Evolutionary conservation across 1,140 invertebrate species (phyloP), one percentile per base, ranked within the genome.

Genomic region (Physella acuta): DNA sequence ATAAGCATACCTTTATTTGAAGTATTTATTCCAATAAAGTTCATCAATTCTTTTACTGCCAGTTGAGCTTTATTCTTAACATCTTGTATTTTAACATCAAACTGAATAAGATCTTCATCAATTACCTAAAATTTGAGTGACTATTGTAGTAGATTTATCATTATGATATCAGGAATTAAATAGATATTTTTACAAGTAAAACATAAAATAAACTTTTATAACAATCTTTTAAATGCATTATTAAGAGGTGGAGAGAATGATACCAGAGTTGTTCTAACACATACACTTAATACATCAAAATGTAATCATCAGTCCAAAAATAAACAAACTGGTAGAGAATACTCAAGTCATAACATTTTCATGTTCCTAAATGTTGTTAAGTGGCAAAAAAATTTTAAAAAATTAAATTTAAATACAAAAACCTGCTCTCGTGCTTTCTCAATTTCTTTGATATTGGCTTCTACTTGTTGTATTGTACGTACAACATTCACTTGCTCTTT

Each of bases 381-480:
- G n/a, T n/a, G n/a, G n/a, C n/a, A n/a, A n/a, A n/a, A n/a, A n/a
- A n/a, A n/a, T n/a, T n/a, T n/a, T n/a, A n/a, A n/a, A n/a, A n/a
- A n/a, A n/a, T n/a, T n/a, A n/a, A n/a, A n/a, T n/a, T n/a, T n/a
- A n/a, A n/a, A n/a, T n/a, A n/a, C n/a, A n/a, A n/a, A 30, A 3
- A 67, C 64, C 62, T 79, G 76, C 28, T 71, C 60, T 37, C 79
- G 52, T 0, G 75, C 73, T 59, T 78, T 81, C 66, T 82, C 80
- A 20, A 82, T 77, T 51, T 82, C 81, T 14, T 72, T 69, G 0
- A 82, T 70, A 55, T 80, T 82, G 8, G 79, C 77, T 34, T 78
- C 77, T 5, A 82, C 78, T 70, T 82, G 81, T 68, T 82, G 81
- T 5, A 82, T 74, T 8, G 81, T 82, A 30, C 81, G 63, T 16